These are phyloP conservation scores for Plebejus anna DNA, from an alignment of 2,888 invertebrate genomes.

Conservation along the genomic window DNA sequence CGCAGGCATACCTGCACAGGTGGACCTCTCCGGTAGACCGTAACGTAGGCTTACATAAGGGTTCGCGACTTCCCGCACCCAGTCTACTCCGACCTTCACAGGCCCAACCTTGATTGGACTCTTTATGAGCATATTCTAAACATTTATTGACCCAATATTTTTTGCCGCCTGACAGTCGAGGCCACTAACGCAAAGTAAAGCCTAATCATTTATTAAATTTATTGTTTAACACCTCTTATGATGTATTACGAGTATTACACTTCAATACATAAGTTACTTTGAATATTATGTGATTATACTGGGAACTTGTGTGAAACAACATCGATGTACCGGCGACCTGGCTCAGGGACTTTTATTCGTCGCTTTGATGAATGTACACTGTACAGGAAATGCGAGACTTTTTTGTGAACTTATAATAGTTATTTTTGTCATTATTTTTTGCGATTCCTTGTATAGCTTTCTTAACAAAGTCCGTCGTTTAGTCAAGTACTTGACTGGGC, in stretches of 20 bases:
- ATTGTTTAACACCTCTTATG: not conserved
- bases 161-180: not conserved
- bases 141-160: not conserved
- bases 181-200: not conserved
- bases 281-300: too few species aligned
- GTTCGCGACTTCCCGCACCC: not conserved
- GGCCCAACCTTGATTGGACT: not conserved
- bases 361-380: not conserved
- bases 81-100: not conserved
- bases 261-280: too few species aligned
- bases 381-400: not conserved
- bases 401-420: not conserved
- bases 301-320: not conserved
- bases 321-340: not conserved
- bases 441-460: not conserved
- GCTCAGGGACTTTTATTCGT: not conserved
- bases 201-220: not conserved
- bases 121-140: not conserved
- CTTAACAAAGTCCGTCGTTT: too few species aligned
- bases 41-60: not conserved
- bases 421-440: not conserved
- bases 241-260: too few species aligned
- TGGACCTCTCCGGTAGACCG: too few species aligned
- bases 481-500: too few species aligned
- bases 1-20: too few species aligned